Evolutionary conservation across 2,888 invertebrate genomes (phyloP).

Genomic region (Ophion slaviceki): DNA sequence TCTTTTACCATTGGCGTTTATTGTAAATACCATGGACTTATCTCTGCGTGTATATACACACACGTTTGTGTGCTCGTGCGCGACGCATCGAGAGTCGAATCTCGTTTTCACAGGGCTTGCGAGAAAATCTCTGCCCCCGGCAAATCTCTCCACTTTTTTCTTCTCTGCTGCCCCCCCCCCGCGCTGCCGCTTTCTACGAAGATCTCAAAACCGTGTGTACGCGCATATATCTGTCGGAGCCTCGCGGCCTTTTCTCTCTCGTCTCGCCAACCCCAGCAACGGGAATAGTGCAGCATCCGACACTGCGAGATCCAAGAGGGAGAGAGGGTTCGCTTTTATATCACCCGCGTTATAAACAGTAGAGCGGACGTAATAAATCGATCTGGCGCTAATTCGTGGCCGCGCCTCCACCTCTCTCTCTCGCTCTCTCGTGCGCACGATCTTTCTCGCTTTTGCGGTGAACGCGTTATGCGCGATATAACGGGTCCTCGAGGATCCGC

Average conservation of each 20-base stretch:
- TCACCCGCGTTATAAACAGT: constrained; percentile 71
- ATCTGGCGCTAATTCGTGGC: constrained; percentile 72
- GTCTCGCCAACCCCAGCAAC: constrained; percentile 15
- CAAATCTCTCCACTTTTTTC: constrained; percentile 30
- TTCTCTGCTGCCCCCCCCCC: neutral
- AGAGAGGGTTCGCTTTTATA: constrained; percentile 62
- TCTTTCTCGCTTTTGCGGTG: constrained; percentile 21
- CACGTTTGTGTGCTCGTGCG: neutral
- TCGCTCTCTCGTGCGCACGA: neutral
- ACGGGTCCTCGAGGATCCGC: constrained; percentile 60
- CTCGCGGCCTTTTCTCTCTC: constrained; percentile 28
- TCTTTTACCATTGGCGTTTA: too few relatives aligned
- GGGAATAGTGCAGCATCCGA: constrained; percentile 38
- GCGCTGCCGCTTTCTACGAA: constrained; percentile 17
- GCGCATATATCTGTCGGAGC: constrained; percentile 13
- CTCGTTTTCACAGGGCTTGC: constrained; percentile 29
- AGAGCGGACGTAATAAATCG: constrained; percentile 73
- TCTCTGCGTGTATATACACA: neutral
- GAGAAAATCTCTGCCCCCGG: constrained; percentile 27
- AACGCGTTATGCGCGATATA: constrained; percentile 39
- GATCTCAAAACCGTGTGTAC: constrained; percentile 17
- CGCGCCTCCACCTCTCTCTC: constrained; percentile 62
- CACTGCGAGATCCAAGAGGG: constrained; percentile 22
- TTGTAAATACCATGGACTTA: too few relatives aligned
- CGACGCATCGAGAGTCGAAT: constrained; percentile 8